A percentile compares a stretch with the other conserved stretches of the same genome.
Conservation (phyloP, 2,113 vertebrate genomes). For the Onychostoma macrolepis region DNA sequence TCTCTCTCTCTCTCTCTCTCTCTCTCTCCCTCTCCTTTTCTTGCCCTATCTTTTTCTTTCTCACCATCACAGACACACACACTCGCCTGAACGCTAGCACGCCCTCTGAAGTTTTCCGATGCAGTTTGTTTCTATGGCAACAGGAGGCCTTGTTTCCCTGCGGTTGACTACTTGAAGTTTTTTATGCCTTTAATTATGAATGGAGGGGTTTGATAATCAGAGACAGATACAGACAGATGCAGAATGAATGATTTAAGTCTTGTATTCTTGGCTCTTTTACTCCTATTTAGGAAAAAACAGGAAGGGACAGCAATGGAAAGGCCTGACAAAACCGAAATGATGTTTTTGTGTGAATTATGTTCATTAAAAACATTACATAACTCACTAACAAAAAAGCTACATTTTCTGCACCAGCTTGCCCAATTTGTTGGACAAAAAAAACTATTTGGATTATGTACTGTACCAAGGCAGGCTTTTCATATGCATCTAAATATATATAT, state of each 20-base stretch:
- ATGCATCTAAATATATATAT: not conserved
- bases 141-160: slow-evolving; percentile 46
- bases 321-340: not conserved
- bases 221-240: slow-evolving; percentile 38
- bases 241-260: slow-evolving; percentile 33
- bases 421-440: not conserved
- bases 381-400: not conserved
- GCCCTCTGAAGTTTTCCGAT: slow-evolving; percentile 54
- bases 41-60: slow-evolving; percentile 52
- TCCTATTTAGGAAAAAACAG: not conserved
- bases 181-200: slow-evolving; percentile 57
- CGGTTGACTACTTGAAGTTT: slow-evolving; percentile 39
- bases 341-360: not conserved
- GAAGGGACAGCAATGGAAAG: not conserved
- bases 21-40: not conserved
- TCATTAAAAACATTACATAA: slow-evolving; percentile 15
- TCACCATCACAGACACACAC: slow-evolving; percentile 25
- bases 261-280: not conserved
- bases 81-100: slow-evolving; percentile 26
- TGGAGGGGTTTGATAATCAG: slow-evolving; percentile 51
- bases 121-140: slow-evolving; percentile 58
- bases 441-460: not conserved
- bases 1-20: not conserved
- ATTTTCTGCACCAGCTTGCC: not conserved
- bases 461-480: not conserved